phyloP scores from a whole-genome alignment of 2,888 invertebrate species.

The Synanthedon formicaeformis region DNA sequence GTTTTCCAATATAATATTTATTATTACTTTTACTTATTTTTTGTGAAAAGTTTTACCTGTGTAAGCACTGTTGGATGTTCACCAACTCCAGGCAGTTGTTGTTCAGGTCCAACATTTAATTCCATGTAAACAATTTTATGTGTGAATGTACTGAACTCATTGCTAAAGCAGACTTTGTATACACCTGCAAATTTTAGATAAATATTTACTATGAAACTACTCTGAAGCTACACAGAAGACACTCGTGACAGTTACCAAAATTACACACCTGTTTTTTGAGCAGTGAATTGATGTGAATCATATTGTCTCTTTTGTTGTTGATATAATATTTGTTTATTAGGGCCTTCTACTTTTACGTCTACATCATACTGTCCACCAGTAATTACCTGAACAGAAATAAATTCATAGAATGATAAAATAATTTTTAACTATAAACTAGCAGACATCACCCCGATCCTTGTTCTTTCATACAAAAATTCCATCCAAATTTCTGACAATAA shows the following conservation, averaged over 20 bases:
- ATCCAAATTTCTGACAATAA: no score
- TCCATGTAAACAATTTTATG: conserved; percentile 99
- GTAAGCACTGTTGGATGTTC: conserved; percentile 94
- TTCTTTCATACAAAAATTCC: no score
- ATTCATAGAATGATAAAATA: neutral
- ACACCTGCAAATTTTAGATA: conserved; percentile 68
- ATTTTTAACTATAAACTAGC: no score
- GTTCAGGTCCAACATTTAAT: conserved; percentile 94
- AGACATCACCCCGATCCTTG: no score
- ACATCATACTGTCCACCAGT: conserved; percentile 99
- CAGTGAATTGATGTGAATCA: conserved; percentile 89
- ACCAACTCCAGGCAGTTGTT: conserved; percentile 84
- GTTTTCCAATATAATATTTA: neutral
- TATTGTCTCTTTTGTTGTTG: conserved; percentile 94
- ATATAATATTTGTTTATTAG: conserved; percentile 89
- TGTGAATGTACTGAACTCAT: conserved; percentile 98
- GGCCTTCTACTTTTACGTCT: conserved; percentile 90
- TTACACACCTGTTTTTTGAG: conserved; percentile 66
- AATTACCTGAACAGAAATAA: conserved; percentile 80
- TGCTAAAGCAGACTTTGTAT: conserved; percentile 95
- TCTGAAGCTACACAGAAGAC: no score
- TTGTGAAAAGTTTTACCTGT: conserved; percentile 67
- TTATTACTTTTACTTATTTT: neutral
- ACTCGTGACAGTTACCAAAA: neutral
- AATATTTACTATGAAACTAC: neutral